A percentile compares a stretch with the other conserved stretches of the same genome.
These are phyloP conservation scores for Macrochelys suwanniensis DNA, from an alignment of 2,797 vertebrate species.

Conservation along the genomic window DNA sequence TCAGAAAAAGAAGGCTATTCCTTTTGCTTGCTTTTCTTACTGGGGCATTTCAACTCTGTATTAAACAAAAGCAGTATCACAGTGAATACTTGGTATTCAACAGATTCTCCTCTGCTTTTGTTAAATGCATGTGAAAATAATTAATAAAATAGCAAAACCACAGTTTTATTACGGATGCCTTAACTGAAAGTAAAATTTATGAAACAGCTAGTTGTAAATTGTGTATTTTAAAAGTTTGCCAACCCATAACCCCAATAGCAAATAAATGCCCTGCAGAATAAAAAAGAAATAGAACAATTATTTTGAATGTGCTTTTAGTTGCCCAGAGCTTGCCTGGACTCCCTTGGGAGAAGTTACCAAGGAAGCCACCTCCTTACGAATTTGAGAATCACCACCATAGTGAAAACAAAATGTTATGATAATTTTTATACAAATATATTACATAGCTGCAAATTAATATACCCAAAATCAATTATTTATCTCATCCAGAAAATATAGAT, in stretches of 20 bases:
- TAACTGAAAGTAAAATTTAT: not conserved
- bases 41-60: not conserved
- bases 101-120: rapidly evolving
- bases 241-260: not conserved
- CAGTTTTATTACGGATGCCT: not conserved
- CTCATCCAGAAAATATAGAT: not conserved
- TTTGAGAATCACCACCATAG: not conserved
- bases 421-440: not conserved
- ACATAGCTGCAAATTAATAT: not conserved
- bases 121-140: not conserved
- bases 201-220: not conserved
- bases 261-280: not conserved
- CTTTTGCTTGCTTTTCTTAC: not conserved
- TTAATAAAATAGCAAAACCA: not conserved
- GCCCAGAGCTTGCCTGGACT: not conserved
- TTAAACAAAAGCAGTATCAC: not conserved
- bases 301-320: constrained; percentile 42
- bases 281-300: not conserved
- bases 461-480: not conserved
- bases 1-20: rapidly evolving
- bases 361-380: not conserved
- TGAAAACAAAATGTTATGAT: constrained; percentile 12
- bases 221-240: not conserved
- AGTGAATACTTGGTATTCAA: not conserved
- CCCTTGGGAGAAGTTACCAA: constrained; percentile 9